phyloP scores from a whole-genome alignment of 2,888 invertebrate genomes.

The Trichopoda pennipes region DNA sequence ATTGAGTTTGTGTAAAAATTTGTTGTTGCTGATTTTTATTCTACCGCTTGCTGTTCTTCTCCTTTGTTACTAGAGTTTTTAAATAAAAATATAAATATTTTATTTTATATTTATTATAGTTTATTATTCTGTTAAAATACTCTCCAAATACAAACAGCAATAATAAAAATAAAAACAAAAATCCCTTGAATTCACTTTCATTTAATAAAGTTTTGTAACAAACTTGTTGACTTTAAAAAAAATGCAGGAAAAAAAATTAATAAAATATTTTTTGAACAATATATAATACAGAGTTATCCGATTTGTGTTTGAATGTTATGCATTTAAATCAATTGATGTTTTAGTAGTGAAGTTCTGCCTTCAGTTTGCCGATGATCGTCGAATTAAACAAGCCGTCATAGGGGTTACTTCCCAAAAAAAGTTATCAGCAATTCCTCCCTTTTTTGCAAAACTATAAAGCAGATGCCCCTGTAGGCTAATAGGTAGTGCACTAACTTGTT shows the following conservation, averaged over 20 bases:
- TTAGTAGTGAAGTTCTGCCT: too few species aligned
- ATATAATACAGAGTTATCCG: too few species aligned
- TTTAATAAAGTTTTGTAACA: conserved; percentile 17
- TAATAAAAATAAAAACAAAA: not conserved
- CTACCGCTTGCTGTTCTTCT: not conserved
- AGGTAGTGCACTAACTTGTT: too few species aligned
- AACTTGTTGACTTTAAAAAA: conserved; percentile 50
- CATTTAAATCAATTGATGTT: too few species aligned
- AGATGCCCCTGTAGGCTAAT: too few species aligned
- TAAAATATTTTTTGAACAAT: too few species aligned
- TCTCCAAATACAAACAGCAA: not conserved
- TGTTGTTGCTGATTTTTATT: conserved; percentile 29
- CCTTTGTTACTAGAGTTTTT: not conserved
- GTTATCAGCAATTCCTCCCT: too few species aligned
- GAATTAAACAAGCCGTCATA: too few species aligned
- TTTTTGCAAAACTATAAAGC: too few species aligned
- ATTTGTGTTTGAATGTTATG: too few species aligned
- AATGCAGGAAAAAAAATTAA: not conserved
- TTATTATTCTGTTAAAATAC: conserved; percentile 3
- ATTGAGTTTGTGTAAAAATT: conserved; percentile 42
- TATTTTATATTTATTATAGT: conserved; percentile 12
- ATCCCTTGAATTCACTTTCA: conserved; percentile 52
- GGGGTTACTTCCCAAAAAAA: too few species aligned
- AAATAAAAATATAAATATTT: conserved; percentile 24
- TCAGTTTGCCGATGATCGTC: too few species aligned